phyloP scores from a whole-genome alignment of 2,797 vertebrate genomes.

The Lepus oiostolus region DNA sequence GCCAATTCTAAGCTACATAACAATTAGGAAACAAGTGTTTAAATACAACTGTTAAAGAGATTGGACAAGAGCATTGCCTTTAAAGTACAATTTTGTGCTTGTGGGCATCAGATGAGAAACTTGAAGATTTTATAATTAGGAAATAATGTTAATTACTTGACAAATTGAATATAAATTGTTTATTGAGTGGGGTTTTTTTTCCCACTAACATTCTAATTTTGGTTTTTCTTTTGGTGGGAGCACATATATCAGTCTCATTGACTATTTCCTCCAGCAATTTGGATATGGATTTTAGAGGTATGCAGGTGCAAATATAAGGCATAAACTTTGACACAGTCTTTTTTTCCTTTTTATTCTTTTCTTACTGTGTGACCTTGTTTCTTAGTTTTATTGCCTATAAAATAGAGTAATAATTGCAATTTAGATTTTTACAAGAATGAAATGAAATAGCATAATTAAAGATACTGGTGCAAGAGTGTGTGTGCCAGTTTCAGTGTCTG shows the following conservation, averaged over 20 bases:
- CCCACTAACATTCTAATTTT: conserved; percentile 35
- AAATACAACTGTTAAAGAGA: conserved; percentile 45
- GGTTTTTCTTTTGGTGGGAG: conserved; percentile 44
- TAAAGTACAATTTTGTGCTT: conserved; percentile 48
- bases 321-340: background rate
- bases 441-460: conserved; percentile 51
- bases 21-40: conserved; percentile 31
- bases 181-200: conserved; percentile 37
- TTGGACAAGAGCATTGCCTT: background rate
- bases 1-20: conserved; percentile 26
- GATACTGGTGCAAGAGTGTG: background rate
- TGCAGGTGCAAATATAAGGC: background rate
- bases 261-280: background rate
- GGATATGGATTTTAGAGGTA: conserved; percentile 44
- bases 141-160: conserved; percentile 45
- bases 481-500: background rate
- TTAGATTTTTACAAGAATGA: conserved; percentile 35
- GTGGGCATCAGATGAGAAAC: background rate
- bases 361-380: conserved; percentile 12
- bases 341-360: conserved; percentile 68
- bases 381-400: conserved; percentile 47
- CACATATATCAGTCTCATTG: conserved; percentile 26
- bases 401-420: conserved; percentile 23
- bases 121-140: conserved; percentile 41
- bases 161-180: conserved; percentile 48